A percentile compares a stretch with the other conserved stretches of the same genome.
Evolutionary conservation across 2,888 invertebrate species (phyloP).

Genomic region (Phengaris alcon): DNA sequence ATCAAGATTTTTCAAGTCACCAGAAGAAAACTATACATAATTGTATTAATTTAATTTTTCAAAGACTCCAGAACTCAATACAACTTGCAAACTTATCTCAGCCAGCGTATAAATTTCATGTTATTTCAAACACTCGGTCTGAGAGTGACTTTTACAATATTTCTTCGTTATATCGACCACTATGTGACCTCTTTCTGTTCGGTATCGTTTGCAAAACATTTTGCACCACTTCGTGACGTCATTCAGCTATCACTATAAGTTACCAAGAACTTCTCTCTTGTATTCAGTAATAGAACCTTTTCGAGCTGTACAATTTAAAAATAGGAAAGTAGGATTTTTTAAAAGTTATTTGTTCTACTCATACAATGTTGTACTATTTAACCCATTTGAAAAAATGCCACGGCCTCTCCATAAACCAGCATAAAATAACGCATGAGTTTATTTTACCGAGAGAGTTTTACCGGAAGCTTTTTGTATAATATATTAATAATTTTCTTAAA

Average conservation of each 20-base stretch:
- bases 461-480: too few species aligned
- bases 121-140: constrained; percentile 2
- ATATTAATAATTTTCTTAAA: too few species aligned
- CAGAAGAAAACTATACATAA: neutral
- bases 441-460: too few species aligned
- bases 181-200: constrained; percentile 52
- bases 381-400: too few species aligned
- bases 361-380: too few species aligned
- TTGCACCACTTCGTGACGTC: constrained; percentile 41
- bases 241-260: constrained; percentile 26
- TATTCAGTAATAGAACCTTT: neutral
- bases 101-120: constrained; percentile 29
- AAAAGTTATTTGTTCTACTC: too few species aligned
- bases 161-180: constrained; percentile 27
- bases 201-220: constrained; percentile 48
- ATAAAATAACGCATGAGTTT: too few species aligned
- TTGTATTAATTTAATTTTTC: neutral
- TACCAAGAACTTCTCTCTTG: neutral
- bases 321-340: too few species aligned
- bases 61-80: neutral
- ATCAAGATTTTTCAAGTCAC: neutral
- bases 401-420: too few species aligned
- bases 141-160: constrained; percentile 22
- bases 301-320: too few species aligned
- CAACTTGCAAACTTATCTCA: constrained; percentile 26